Conservation (phyloP, 2,888 invertebrate genomes). For the Nycteola revayana region DNA sequence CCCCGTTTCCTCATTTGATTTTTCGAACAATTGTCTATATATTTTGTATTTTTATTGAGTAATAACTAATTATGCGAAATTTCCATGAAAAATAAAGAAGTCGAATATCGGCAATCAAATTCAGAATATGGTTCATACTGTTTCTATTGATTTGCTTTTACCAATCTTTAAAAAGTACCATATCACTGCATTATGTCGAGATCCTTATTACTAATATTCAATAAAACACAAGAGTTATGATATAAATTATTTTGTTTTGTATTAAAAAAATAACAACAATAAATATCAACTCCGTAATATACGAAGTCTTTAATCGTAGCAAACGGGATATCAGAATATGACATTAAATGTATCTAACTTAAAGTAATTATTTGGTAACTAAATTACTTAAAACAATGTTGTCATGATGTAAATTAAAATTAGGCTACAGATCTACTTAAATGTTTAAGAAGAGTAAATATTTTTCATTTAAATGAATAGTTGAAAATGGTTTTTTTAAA, state of each 20-base stretch:
- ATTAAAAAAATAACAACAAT: constrained; percentile 67
- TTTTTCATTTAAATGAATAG: too few relatives aligned
- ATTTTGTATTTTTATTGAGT: too few relatives aligned
- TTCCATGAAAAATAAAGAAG: too few relatives aligned
- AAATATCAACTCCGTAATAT: constrained; percentile 73
- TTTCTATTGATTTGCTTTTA: too few relatives aligned
- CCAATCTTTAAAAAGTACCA: too few relatives aligned
- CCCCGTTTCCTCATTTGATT: too few relatives aligned
- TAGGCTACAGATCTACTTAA: constrained; percentile 41
- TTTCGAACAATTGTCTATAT: too few relatives aligned
- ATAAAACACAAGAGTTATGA: constrained; percentile 1
- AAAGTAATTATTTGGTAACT: constrained; percentile 56
- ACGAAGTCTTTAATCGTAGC: constrained; percentile 49
- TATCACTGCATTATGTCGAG: too few relatives aligned
- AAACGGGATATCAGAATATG: constrained; percentile 26
- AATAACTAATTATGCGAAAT: too few relatives aligned
- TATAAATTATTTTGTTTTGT: constrained; percentile 47
- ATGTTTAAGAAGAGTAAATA: constrained; percentile 11
- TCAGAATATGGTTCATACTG: too few relatives aligned
- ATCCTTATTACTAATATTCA: not conserved
- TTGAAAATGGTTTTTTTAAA: too few relatives aligned
- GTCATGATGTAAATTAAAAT: constrained; percentile 60
- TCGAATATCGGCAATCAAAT: too few relatives aligned
- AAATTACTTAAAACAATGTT: constrained; percentile 49
- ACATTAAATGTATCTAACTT: constrained; percentile 43